Conservation (phyloP, 2,888 invertebrate genomes). For the Drosophila paucipuncta region DNA sequence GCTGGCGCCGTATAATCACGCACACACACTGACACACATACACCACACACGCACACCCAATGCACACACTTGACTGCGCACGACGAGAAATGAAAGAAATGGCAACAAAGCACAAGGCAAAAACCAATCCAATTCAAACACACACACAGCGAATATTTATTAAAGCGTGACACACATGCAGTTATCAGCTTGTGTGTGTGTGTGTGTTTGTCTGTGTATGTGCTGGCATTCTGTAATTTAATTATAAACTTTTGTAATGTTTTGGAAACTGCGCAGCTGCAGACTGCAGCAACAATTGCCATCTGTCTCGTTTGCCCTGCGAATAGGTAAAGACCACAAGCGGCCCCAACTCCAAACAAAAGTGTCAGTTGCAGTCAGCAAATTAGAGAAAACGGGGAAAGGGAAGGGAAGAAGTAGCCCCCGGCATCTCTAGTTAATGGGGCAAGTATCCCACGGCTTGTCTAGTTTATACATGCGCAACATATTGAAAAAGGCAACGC, state of each 20-base stretch:
- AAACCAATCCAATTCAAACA: conserved; percentile 58
- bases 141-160: conserved; percentile 45
- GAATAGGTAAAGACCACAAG: conserved; percentile 46
- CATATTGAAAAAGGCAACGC: conserved; percentile 73
- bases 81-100: conserved; percentile 47
- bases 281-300: conserved; percentile 46
- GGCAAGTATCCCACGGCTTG: not conserved
- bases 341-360: conserved; percentile 26
- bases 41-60: conserved; percentile 27
- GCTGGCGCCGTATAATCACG: conserved; percentile 65
- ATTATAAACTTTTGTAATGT: conserved; percentile 83
- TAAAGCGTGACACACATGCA: conserved; percentile 26
- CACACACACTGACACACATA: conserved; percentile 12
- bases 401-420: not conserved
- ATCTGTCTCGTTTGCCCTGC: conserved; percentile 15
- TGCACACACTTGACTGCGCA: conserved; percentile 38
- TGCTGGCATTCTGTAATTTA: conserved; percentile 75
- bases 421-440: not conserved
- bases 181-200: conserved; percentile 27
- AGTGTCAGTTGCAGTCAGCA: conserved; percentile 55
- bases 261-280: conserved; percentile 74
- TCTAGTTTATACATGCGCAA: conserved; percentile 61
- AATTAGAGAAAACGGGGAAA: not conserved
- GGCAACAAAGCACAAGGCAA: conserved; percentile 50
- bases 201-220: conserved; percentile 31